phyloP scores from a whole-genome alignment of 2,113 vertebrate genomes.

The Paradisaea rubra region DNA sequence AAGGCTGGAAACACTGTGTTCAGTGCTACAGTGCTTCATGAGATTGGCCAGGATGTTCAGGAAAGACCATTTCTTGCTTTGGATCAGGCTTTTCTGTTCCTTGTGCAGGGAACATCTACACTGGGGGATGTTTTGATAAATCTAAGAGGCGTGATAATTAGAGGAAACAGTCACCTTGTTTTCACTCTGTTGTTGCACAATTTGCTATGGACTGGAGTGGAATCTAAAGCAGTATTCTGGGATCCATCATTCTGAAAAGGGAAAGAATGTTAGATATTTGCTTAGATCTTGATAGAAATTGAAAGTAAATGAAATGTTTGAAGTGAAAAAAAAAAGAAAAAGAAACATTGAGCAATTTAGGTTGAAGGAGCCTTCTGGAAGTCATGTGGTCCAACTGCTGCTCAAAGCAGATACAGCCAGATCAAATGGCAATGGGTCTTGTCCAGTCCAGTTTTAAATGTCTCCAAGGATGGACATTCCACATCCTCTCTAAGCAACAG shows the following conservation, averaged over 20 bases:
- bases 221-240: neutral
- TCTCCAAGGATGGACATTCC: neutral
- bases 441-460: neutral
- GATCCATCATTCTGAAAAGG: neutral
- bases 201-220: neutral
- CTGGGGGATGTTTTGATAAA: neutral
- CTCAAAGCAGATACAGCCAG: neutral
- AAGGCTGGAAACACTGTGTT: slow-evolving; percentile 10
- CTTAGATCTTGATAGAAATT: neutral
- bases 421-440: neutral
- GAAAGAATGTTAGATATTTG: neutral
- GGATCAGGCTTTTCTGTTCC: neutral
- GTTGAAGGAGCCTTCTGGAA: neutral
- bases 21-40: neutral
- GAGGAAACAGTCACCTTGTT: neutral
- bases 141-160: neutral
- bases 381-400: neutral
- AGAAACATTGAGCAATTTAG: neutral
- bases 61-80: neutral
- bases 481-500: neutral
- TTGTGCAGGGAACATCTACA: neutral
- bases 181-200: neutral
- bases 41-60: neutral
- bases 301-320: neutral
- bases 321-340: neutral